phyloP scores from a whole-genome alignment of 2,113 vertebrate species.

The Ophthalmotilapia sp. region DNA sequence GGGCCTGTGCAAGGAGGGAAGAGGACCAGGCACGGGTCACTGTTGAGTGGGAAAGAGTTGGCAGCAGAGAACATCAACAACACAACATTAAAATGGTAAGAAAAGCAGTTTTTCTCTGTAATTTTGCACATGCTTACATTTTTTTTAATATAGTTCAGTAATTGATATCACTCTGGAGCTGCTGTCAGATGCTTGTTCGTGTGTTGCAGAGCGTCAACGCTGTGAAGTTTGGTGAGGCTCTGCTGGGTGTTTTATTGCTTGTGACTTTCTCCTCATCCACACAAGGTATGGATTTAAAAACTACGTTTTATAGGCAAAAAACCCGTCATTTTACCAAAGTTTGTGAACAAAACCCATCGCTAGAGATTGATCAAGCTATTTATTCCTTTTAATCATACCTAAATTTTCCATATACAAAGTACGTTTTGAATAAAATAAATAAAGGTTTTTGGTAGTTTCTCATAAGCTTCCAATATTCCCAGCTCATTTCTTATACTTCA shows the following conservation, averaged over 20 bases:
- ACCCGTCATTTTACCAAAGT: background rate
- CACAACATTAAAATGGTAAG: slow-evolving; percentile 50
- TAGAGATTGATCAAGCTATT: background rate
- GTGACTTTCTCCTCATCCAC: slow-evolving; percentile 5
- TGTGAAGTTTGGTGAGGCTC: background rate
- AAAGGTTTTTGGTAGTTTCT: background rate
- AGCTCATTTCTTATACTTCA: background rate
- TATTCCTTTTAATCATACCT: background rate
- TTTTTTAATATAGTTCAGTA: background rate
- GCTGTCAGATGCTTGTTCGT: background rate
- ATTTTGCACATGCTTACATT: background rate
- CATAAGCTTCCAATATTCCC: background rate
- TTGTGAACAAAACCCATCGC: background rate
- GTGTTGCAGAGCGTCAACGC: slow-evolving; percentile 31
- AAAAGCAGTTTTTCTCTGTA: background rate
- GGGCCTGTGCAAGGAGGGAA: slow-evolving; percentile 58
- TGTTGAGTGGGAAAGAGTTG: background rate
- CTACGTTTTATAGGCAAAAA: background rate
- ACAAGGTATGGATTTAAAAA: slow-evolving; percentile 46
- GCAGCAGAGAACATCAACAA: background rate
- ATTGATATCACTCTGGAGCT: background rate
- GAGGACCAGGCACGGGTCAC: slow-evolving; percentile 16
- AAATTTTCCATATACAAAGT: background rate
- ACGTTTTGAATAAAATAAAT: background rate
- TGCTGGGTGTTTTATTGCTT: slow-evolving; percentile 24